Evolutionary conservation across 2,113 vertebrate genomes (phyloP).

Genomic region (Oostethus manadensis): DNA sequence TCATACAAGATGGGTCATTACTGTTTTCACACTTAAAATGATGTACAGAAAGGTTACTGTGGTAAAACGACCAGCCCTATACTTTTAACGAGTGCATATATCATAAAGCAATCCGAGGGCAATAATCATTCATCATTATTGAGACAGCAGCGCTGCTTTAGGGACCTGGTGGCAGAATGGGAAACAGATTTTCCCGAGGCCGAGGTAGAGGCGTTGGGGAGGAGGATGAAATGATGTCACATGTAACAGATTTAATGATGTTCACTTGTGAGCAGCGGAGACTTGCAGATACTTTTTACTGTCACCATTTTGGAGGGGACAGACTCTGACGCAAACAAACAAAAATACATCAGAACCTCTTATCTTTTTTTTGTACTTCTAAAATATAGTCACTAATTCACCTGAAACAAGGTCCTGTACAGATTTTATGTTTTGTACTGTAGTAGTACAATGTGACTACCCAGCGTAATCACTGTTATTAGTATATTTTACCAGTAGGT

Average conservation of each 20-base stretch:
- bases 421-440: no score
- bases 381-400: background rate
- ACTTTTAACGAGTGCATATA: constrained; percentile 68
- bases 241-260: background rate
- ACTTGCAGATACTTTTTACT: background rate
- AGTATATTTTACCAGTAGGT: no score
- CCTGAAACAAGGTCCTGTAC: background rate
- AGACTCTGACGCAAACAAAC: background rate
- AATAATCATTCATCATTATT: constrained; percentile 73
- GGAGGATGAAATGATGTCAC: background rate
- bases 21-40: constrained; percentile 62
- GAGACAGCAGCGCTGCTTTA: constrained; percentile 51
- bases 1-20: constrained; percentile 49
- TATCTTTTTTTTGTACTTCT: no score
- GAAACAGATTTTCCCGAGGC: constrained; percentile 62
- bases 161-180: constrained; percentile 53
- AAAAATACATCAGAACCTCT: no score
- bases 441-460: no score
- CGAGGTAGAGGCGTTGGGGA: constrained; percentile 23
- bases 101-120: constrained; percentile 65
- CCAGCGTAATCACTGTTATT: no score
- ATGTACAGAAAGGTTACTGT: constrained; percentile 63
- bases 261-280: background rate
- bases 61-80: constrained; percentile 55
- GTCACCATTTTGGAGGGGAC: background rate